phyloP scores from a whole-genome alignment of 2,888 invertebrate species.

The Hirtodrosophila alboralis region DNA sequence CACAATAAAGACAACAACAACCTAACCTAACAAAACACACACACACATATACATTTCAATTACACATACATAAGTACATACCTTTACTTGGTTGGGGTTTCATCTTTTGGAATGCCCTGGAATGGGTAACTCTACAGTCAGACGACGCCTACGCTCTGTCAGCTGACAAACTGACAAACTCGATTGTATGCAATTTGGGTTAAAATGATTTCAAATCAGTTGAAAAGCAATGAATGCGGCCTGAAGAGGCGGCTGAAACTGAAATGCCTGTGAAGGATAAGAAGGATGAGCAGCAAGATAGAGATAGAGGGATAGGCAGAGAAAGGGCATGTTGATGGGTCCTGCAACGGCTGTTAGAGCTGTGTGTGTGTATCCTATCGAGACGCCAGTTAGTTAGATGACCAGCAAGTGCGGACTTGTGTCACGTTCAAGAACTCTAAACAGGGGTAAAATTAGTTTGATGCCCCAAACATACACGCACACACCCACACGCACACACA shows the following conservation, averaged over 20 bases:
- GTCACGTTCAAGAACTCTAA: slow-evolving; percentile 79
- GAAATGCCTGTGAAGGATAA: not conserved
- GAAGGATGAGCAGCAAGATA: not conserved
- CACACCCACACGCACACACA: not conserved
- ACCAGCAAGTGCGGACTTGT: slow-evolving; percentile 68
- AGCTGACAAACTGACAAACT: slow-evolving; percentile 53
- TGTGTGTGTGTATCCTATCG: too few species aligned
- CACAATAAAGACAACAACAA: slow-evolving; percentile 1
- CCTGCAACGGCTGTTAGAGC: not conserved
- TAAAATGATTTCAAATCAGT: slow-evolving; percentile 75
- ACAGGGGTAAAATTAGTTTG: slow-evolving; percentile 77
- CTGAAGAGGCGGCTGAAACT: slow-evolving; percentile 17
- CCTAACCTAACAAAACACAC: not conserved
- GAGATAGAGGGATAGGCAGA: too few species aligned
- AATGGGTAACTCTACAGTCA: too few species aligned
- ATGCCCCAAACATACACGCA: slow-evolving; percentile 32
- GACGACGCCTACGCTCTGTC: slow-evolving; percentile 6
- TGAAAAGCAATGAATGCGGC: slow-evolving; percentile 53
- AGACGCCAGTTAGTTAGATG: slow-evolving; percentile 42
- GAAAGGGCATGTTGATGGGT: slow-evolving; percentile 6
- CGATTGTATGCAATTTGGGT: slow-evolving; percentile 74
- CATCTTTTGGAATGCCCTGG: too few species aligned
- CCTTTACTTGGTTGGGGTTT: too few species aligned
- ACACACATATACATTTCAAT: slow-evolving; percentile 5
- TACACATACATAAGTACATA: not conserved